Evolutionary conservation across 2,888 invertebrate genomes (phyloP), one percentile per base, ranked within the genome.

Genomic region (Pterostichus niger): DNA sequence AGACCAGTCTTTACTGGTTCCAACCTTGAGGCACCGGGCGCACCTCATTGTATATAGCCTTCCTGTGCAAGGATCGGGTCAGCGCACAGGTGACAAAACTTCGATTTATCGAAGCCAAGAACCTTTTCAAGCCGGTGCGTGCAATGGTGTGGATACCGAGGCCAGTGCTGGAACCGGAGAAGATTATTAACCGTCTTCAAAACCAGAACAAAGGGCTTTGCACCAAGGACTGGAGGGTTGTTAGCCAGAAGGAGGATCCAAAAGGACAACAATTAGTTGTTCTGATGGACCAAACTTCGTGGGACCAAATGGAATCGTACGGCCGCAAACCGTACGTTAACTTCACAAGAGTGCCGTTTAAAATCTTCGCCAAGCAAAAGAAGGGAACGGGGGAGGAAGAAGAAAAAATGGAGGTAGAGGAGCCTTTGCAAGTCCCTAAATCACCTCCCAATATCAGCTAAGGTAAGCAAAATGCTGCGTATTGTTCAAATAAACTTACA

Each of bases 161-260:
- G 40, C 40, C 71, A 71, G 71, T 40, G 40, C 40, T 40, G 40
- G 46, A 71, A 71, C 46, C 40, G 24, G 61, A 61, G 15, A 61
- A 61, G 15, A 4, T 61, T 1, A 2, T 61, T 0, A 24, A 17
- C 1, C 3, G 33, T 2, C 61, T 61, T 15, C 33, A 61, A 17
- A 1, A 31, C 5, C 24, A 61, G 24, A 61, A 61, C 61, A 15
- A 61, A 11, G 61, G 61, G 13, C 61, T 61, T 2, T 13, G 11
- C 17, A 61, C 61, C 13, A 61, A 4, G 11, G 6, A 61, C 61
- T 6, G 61, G 61, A 61, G 61, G 15, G n/a, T 61, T 2, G 3
- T 61, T 6, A 0, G 1, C 61, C 13, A 24, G 13, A 61, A 61
- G 33, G 11, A 61, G 61, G 33, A 61, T 61, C 24, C 61, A 61